phyloP scores from a whole-genome alignment of 1,140 invertebrate genomes.

The Zaprionus gabonicus region DNA sequence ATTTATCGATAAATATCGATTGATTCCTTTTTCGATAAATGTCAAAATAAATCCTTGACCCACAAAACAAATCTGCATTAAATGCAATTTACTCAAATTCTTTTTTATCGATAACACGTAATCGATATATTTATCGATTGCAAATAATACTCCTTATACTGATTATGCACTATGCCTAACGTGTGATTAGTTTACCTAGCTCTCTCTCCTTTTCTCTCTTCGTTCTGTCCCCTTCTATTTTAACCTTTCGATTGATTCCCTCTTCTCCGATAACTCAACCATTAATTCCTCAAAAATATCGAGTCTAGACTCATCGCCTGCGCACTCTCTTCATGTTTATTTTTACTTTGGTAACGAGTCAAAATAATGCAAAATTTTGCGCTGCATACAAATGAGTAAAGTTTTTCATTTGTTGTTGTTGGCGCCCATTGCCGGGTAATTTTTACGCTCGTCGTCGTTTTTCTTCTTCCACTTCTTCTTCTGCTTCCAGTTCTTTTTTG shows the following conservation, averaged over 20 bases:
- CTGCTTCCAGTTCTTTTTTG: slow-evolving; percentile 11
- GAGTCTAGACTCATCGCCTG: slow-evolving; percentile 26
- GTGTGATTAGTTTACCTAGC: too few species aligned
- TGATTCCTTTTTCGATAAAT: too few species aligned
- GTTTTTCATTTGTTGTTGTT: slow-evolving; percentile 68
- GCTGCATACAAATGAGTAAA: slow-evolving; percentile 84
- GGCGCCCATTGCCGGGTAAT: slow-evolving; percentile 61
- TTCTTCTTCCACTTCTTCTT: slow-evolving; percentile 12
- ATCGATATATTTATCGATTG: background rate
- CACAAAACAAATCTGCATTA: too few species aligned
- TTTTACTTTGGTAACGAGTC: slow-evolving; percentile 73
- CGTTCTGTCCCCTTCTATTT: background rate
- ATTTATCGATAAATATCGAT: too few species aligned
- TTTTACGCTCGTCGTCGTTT: slow-evolving; percentile 57
- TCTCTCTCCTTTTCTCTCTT: too few species aligned
- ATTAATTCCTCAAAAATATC: slow-evolving; percentile 10
- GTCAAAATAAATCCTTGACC: too few species aligned
- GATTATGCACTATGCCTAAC: too few species aligned
- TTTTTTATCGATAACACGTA: too few species aligned
- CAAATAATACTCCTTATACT: too few species aligned
- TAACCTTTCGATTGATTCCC: background rate
- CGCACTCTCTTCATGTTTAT: slow-evolving; percentile 54
- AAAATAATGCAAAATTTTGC: slow-evolving; percentile 80
- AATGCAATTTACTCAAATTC: too few species aligned
- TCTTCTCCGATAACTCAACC: background rate